Conservation (phyloP, 2,797 vertebrate genomes). For the Myotis myotis region DNA sequence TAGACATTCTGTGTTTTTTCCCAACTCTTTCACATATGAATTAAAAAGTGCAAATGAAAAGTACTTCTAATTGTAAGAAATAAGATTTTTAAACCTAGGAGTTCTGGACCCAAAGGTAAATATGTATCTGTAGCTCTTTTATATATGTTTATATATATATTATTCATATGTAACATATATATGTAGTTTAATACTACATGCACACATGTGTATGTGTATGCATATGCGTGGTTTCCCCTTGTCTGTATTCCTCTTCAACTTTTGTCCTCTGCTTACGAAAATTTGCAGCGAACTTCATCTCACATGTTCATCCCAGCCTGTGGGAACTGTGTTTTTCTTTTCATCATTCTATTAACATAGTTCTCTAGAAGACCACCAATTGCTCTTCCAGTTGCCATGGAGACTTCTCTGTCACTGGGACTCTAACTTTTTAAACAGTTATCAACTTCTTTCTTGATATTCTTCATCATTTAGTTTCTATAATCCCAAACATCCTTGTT, state of each 20-base stretch:
- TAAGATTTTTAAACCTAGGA: too few relatives aligned
- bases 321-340: not conserved
- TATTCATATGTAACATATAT: not conserved
- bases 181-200: not conserved
- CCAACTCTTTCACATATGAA: not conserved
- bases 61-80: not conserved
- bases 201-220: not conserved
- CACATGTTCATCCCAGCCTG: not conserved
- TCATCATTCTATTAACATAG: accelerated
- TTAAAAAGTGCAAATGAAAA: not conserved
- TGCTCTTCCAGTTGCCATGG: not conserved
- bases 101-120: not conserved
- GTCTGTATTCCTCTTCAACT: not conserved
- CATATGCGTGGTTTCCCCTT: not conserved
- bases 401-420: not conserved
- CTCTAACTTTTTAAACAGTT: not conserved
- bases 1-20: not conserved
- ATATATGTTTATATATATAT: not conserved
- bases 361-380: not conserved
- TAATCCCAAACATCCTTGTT: not conserved
- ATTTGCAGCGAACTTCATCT: not conserved
- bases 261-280: not conserved
- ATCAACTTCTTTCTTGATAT: not conserved
- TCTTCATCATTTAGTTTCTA: not conserved
- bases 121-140: not conserved